Conservation (phyloP, 2,888 invertebrate species). For the Gryllus longicercus region DNA sequence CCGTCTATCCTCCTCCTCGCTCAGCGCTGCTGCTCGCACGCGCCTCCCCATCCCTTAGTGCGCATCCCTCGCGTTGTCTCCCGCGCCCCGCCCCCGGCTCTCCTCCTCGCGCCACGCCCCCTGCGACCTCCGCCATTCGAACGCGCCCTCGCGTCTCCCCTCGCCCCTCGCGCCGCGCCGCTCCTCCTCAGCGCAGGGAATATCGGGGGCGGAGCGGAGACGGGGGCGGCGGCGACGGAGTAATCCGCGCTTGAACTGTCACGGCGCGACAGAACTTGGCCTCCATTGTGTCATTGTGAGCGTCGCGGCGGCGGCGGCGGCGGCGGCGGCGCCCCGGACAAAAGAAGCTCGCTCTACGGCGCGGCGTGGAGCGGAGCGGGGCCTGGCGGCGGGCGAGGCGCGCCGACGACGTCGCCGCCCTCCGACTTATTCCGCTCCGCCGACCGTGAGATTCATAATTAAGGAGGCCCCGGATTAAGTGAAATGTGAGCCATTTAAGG, state of each 20-base stretch:
- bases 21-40: no score
- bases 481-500: conserved; percentile 28
- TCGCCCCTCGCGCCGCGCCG: no score
- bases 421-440: conserved; percentile 32
- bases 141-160: not conserved
- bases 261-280: conserved; percentile 9
- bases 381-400: not conserved
- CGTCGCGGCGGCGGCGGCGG: not conserved
- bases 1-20: no score
- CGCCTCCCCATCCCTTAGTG: no score
- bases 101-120: no score
- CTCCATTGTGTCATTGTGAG: conserved; percentile 4
- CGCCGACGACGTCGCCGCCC: not conserved
- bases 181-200: not conserved
- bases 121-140: not conserved
- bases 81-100: no score
- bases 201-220: not conserved
- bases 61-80: no score
- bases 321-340: not conserved
- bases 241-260: conserved; percentile 1
- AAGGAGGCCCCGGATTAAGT: conserved; percentile 29
- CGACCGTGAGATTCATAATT: conserved; percentile 33
- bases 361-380: not conserved
- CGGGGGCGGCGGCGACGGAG: not conserved
- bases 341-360: not conserved